Evolutionary conservation across 2,888 invertebrate genomes (phyloP).

Genomic region (Ophion ventricosus): DNA sequence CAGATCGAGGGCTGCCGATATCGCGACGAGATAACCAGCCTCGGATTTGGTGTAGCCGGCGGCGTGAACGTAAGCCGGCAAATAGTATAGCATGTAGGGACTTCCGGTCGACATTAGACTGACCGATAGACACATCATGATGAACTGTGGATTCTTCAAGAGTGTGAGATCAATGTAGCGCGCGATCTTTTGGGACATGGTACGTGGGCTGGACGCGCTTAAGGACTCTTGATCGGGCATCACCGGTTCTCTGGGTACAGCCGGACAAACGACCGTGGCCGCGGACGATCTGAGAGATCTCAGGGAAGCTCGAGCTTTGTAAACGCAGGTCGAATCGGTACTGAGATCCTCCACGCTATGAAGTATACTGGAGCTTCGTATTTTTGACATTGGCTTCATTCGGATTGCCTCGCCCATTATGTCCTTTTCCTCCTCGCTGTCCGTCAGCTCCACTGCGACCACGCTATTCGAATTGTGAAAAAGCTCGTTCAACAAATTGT

Average conservation of each 20-base stretch:
- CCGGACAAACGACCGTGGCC: slow-evolving; percentile 73
- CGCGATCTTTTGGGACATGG: slow-evolving; percentile 80
- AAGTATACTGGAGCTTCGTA: slow-evolving; percentile 88
- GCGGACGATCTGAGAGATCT: slow-evolving; percentile 77
- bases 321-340: slow-evolving; percentile 90
- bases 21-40: slow-evolving; percentile 89
- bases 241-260: slow-evolving; percentile 50
- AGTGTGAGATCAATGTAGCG: slow-evolving; percentile 89
- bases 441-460: slow-evolving; percentile 79
- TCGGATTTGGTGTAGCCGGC: slow-evolving; percentile 87
- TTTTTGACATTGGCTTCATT: slow-evolving; percentile 86
- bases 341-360: slow-evolving; percentile 91
- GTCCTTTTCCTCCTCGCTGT: slow-evolving; percentile 85
- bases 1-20: slow-evolving; percentile 89
- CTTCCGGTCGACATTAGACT: slow-evolving; percentile 91
- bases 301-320: slow-evolving; percentile 85
- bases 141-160: slow-evolving; percentile 88
- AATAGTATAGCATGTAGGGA: slow-evolving; percentile 90
- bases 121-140: slow-evolving; percentile 89
- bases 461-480: slow-evolving; percentile 79
- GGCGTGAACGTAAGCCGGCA: slow-evolving; percentile 90
- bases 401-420: slow-evolving; percentile 85
- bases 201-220: slow-evolving; percentile 63
- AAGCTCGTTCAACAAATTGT: slow-evolving; percentile 82
- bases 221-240: slow-evolving; percentile 66